Evolutionary conservation across 2,888 invertebrate genomes (phyloP), one percentile per base, ranked within the genome.

Genomic region (Lutraria lutraria): DNA sequence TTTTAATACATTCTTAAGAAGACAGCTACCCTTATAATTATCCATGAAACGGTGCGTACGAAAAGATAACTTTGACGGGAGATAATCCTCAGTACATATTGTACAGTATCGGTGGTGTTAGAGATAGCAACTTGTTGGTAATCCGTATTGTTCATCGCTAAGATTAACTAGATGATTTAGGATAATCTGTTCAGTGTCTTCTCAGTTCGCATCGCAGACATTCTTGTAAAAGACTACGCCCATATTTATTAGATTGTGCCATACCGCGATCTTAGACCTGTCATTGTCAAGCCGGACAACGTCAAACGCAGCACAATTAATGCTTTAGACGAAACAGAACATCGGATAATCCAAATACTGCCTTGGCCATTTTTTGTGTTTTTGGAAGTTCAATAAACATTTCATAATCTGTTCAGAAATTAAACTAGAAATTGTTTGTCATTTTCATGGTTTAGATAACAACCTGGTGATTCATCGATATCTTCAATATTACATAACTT

Each of bases 11-110:
- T 80, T 83, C 56, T 80, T 63, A 76, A 54, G 52, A 60, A 81
- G 60, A 84, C 81, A 89, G 87, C 80, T 53, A 56, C 87, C 72
- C 85, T 89, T 82, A 60, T 85, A 85, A 87, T 89, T 87, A 83
- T 83, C 87, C 87, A 21, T 52, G 87, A 52, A 43, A 88, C 87
- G 84, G 31, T 88, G 87, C 80, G 83, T 60, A 53, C 87, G 21
- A 56, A 31, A 68, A 79, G 56, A 83, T 83, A 34, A 84, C 52
- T 52, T 72, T n/a, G 15, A 72, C 6, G 29, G 52, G 43, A n/a
- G 87, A 29, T 84, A 84, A 84, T 84, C 84, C 68, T n/a, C 13
- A 19, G 34, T 54, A 25, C 25, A 43, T 12, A 76, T 29, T 21
- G 54, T 31, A 8, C 29, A 15, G 53, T 54, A 52, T 52, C 25